Conservation (phyloP, 2,888 invertebrate species). For the Dinocampus coccinellae region DNA sequence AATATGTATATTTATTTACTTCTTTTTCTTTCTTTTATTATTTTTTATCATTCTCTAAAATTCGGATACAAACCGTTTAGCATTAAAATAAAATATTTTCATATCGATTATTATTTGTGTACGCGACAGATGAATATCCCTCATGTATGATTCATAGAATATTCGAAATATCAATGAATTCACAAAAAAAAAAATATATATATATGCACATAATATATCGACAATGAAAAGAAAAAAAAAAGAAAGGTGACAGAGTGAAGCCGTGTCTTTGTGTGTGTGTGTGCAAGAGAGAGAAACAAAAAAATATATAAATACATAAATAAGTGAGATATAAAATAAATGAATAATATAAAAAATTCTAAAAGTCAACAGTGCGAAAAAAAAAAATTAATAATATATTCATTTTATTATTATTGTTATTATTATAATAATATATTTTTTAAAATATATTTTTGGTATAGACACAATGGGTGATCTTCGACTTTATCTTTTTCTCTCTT, state of each 20-base stretch:
- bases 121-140: constrained; percentile 2
- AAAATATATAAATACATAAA: background rate
- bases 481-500: background rate
- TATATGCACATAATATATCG: background rate
- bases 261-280: too few species aligned
- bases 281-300: too few species aligned
- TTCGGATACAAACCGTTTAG: background rate
- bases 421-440: too few species aligned
- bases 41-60: background rate
- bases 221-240: constrained; percentile 12
- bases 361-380: background rate
- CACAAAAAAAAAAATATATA: too few species aligned
- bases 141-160: constrained; percentile 13
- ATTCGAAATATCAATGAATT: background rate
- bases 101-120: constrained; percentile 17
- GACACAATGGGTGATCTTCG: background rate
- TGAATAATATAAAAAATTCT: background rate
- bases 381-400: background rate
- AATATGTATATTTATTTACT: background rate
- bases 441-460: background rate
- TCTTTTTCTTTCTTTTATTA: background rate
- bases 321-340: background rate
- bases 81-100: background rate
- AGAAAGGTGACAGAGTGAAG: background rate
- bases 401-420: too few species aligned